Evolutionary conservation across 2,888 invertebrate species (phyloP).

Genomic region (Psylliodes chrysocephalus): DNA sequence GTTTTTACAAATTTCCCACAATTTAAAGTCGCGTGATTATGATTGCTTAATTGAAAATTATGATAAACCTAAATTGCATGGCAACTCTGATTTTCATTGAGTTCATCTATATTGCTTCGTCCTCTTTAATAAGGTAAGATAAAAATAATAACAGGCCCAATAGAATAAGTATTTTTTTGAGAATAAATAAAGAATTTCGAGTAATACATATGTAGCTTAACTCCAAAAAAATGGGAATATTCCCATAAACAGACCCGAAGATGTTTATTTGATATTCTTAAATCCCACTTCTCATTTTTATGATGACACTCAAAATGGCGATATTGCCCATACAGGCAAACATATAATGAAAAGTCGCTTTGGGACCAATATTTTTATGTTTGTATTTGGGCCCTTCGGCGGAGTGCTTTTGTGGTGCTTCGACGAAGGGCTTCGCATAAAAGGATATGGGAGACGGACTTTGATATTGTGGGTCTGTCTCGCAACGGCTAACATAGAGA

Average conservation of each 20-base stretch:
- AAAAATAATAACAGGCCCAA: too few relatives aligned
- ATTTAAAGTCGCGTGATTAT: too few relatives aligned
- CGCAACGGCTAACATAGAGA: constrained; percentile 5
- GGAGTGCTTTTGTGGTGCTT: neutral
- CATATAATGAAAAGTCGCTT: constrained; percentile 20
- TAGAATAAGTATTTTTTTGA: too few relatives aligned
- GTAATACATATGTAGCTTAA: too few relatives aligned
- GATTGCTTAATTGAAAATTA: too few relatives aligned
- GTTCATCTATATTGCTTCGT: too few relatives aligned
- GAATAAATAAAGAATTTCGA: too few relatives aligned
- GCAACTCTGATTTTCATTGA: too few relatives aligned
- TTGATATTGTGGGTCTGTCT: neutral
- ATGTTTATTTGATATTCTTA: constrained; percentile 9
- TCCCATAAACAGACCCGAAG: neutral
- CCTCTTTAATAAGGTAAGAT: too few relatives aligned
- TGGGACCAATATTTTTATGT: constrained; percentile 23
- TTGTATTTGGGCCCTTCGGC: constrained; percentile 9
- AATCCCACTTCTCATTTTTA: constrained; percentile 6
- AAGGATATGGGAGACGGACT: neutral
- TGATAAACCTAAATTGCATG: too few relatives aligned
- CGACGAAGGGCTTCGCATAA: neutral
- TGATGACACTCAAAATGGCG: constrained; percentile 16
- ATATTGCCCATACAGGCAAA: constrained; percentile 7
- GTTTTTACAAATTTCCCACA: too few relatives aligned
- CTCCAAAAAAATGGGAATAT: too few relatives aligned